These are phyloP conservation scores for Polyommatus icarus DNA, from an alignment of 2,888 invertebrate genomes.

Conservation along the genomic window DNA sequence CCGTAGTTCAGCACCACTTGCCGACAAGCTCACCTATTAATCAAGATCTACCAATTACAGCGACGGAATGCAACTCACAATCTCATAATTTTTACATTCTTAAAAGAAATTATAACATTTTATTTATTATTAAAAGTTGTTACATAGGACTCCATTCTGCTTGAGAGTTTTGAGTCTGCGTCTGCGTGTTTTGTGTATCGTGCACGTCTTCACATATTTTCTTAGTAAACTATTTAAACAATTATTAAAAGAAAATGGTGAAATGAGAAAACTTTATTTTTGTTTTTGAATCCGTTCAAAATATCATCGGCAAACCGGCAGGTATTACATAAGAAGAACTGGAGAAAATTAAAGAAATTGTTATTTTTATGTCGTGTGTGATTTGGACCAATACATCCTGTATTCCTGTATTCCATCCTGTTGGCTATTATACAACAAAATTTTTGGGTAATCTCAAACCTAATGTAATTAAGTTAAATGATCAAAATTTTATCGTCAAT, in stretches of 20 bases:
- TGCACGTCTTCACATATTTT: slow-evolving; percentile 60
- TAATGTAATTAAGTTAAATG: too few relatives aligned
- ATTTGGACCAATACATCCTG: too few relatives aligned
- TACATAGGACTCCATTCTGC: slow-evolving; percentile 64
- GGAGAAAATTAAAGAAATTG: too few relatives aligned
- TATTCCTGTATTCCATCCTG: too few relatives aligned
- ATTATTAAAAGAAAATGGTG: not conserved
- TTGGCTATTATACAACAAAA: too few relatives aligned
- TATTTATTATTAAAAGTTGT: too few relatives aligned
- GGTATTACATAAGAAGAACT: too few relatives aligned
- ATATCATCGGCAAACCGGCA: too few relatives aligned
- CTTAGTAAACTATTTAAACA: not conserved
- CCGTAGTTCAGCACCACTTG: not conserved
- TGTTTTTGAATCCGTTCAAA: not conserved
- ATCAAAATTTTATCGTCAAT: too few relatives aligned
- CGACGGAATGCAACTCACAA: slow-evolving; percentile 16
- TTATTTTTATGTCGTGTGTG: too few relatives aligned
- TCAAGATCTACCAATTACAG: slow-evolving; percentile 3
- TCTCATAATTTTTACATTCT: not conserved
- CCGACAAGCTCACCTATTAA: not conserved
- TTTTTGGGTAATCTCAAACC: too few relatives aligned
- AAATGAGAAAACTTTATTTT: not conserved
- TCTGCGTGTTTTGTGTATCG: slow-evolving; percentile 64
- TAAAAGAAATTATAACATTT: too few relatives aligned
- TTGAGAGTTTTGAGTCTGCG: slow-evolving; percentile 73